phyloP scores from a whole-genome alignment of 2,797 vertebrate species.

The Acropternis orthonyx region DNA sequence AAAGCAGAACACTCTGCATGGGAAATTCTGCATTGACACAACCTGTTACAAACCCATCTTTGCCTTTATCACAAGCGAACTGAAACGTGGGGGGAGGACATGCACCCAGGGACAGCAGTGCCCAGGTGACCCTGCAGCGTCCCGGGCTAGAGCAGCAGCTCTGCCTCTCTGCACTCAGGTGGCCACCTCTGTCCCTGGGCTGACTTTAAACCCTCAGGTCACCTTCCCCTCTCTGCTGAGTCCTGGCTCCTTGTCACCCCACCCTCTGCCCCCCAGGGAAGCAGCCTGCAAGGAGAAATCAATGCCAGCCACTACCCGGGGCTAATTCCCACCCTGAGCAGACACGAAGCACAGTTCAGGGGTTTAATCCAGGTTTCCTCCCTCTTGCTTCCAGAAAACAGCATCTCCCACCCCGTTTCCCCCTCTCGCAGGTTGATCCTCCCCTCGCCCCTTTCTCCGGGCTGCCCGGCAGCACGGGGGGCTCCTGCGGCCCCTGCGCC shows the following conservation, averaged over 20 bases:
- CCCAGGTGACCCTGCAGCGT: accelerated
- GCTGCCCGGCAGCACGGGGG: neutral
- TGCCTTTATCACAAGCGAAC: neutral
- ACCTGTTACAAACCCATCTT: neutral
- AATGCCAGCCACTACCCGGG: accelerated
- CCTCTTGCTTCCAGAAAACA: neutral
- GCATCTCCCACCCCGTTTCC: neutral
- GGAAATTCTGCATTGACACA: neutral
- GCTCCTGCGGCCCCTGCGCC: neutral
- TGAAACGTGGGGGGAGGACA: accelerated
- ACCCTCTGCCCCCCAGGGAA: neutral
- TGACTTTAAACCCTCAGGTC: accelerated
- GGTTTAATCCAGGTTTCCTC: accelerated
- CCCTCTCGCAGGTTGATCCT: neutral
- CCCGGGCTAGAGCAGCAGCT: neutral
- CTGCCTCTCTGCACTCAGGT: neutral
- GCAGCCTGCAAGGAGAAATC: neutral
- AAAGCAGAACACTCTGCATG: neutral
- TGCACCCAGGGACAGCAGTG: accelerated
- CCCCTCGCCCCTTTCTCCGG: neutral
- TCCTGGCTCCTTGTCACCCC: neutral
- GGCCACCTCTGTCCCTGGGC: accelerated
- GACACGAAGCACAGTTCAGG: accelerated
- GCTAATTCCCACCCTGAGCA: neutral
- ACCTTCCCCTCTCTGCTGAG: neutral